Conservation (phyloP, 1,140 invertebrate species). For the Aphis gossypii region DNA sequence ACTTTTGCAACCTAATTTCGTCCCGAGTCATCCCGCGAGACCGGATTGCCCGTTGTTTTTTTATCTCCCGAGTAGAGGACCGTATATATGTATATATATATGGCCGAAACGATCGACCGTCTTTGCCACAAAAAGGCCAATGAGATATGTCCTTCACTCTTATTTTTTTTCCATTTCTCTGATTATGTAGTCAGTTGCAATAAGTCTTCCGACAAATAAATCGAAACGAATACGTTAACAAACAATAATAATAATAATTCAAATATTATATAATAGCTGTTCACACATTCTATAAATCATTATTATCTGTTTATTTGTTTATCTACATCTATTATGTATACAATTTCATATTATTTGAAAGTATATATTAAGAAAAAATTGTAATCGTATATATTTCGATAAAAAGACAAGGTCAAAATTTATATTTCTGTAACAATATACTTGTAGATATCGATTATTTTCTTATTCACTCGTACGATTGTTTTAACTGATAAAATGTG, state of each 20-base stretch:
- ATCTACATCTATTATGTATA: not conserved
- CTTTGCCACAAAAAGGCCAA: not conserved
- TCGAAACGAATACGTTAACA: not conserved
- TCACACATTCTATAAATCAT: not conserved
- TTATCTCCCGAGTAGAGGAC: not conserved
- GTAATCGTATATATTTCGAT: not conserved
- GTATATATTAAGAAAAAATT: not conserved
- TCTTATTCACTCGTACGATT: not conserved
- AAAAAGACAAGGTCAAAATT: not conserved
- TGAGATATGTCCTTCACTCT: not conserved
- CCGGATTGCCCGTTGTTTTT: not conserved
- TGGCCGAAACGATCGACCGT: not conserved
- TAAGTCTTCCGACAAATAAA: not conserved
- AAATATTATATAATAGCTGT: not conserved
- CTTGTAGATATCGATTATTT: not conserved
- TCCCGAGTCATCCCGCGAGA: not conserved
- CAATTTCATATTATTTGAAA: not conserved
- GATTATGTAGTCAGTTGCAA: not conserved
- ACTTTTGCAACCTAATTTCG: not conserved
- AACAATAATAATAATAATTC: not conserved
- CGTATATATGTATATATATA: not conserved
- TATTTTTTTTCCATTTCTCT: not conserved
- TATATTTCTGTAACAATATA: not conserved
- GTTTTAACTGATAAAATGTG: not conserved
- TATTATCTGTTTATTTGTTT: constrained; percentile 14